A percentile compares a stretch with the other conserved stretches of the same genome.
phyloP scores from a whole-genome alignment of 2,888 invertebrate genomes.

The Cyaniris semiargus region DNA sequence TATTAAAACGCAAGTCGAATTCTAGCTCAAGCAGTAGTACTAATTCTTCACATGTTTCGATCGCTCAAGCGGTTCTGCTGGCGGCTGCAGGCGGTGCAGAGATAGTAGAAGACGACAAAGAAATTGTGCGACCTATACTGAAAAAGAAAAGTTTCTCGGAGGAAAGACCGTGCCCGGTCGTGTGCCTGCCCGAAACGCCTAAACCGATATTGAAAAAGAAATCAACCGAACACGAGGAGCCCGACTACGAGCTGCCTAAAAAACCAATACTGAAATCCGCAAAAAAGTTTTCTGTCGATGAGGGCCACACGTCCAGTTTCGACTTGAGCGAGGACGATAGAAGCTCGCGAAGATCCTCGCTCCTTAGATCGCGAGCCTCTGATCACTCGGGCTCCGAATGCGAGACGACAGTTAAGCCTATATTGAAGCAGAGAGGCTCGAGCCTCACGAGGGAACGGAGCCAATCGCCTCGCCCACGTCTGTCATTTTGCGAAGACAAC shows the following conservation, averaged over 20 bases:
- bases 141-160: slow-evolving; percentile 91
- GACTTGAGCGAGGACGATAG: slow-evolving; percentile 78
- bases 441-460: slow-evolving; percentile 81
- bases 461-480: slow-evolving; percentile 83
- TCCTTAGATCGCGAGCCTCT: slow-evolving; percentile 77
- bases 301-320: slow-evolving; percentile 78
- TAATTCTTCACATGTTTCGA: slow-evolving; percentile 83
- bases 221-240: slow-evolving; percentile 87
- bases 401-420: slow-evolving; percentile 81
- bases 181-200: slow-evolving; percentile 72
- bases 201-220: slow-evolving; percentile 94
- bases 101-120: slow-evolving; percentile 79
- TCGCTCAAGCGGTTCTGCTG: slow-evolving; percentile 84
- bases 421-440: slow-evolving; percentile 83
- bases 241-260: slow-evolving; percentile 85
- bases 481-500: slow-evolving; percentile 82
- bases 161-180: slow-evolving; percentile 80
- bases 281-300: slow-evolving; percentile 84
- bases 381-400: slow-evolving; percentile 80
- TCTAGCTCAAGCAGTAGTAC: slow-evolving; percentile 84
- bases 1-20: slow-evolving; percentile 88
- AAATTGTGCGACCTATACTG: slow-evolving; percentile 86
- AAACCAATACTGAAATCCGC: slow-evolving; percentile 89
- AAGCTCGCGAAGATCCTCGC: slow-evolving; percentile 80
- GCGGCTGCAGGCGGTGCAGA: slow-evolving; percentile 83